Percentiles rank a stretch among this genome's conserved stretches.
Evolutionary conservation across 2,888 invertebrate genomes (phyloP).

Genomic region (Trissoscelio sp.): DNA sequence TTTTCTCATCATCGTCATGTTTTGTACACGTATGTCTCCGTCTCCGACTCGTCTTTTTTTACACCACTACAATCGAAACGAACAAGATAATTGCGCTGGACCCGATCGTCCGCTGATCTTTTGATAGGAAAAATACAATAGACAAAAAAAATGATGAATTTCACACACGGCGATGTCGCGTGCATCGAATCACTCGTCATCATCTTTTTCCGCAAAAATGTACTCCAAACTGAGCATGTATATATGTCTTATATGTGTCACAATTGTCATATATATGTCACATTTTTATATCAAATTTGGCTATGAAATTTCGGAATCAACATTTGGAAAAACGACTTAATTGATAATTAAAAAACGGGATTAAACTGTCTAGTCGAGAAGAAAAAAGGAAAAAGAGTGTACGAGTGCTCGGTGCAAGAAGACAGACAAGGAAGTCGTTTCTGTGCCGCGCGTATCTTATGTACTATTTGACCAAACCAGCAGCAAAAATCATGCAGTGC

Average conservation of each 20-base stretch:
- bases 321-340: too few species aligned
- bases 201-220: constrained; percentile 22
- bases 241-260: too few species aligned
- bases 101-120: constrained; percentile 70
- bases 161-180: constrained; percentile 35
- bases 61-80: constrained; percentile 62
- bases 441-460: constrained; percentile 72
- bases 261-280: too few species aligned
- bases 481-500: constrained; percentile 71
- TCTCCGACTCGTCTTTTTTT: constrained; percentile 66
- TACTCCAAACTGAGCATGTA: too few species aligned
- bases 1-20: constrained; percentile 55
- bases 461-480: constrained; percentile 78
- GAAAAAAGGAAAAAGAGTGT: constrained; percentile 69
- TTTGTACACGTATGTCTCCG: constrained; percentile 63
- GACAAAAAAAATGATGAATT: constrained; percentile 54
- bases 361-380: constrained; percentile 82
- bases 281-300: too few species aligned
- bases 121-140: constrained; percentile 70
- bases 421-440: constrained; percentile 70
- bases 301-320: too few species aligned
- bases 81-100: constrained; percentile 69
- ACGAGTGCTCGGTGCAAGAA: constrained; percentile 75
- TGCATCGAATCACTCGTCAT: constrained; percentile 63
- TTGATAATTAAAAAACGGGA: too few species aligned